phyloP scores from a whole-genome alignment of 1,140 invertebrate genomes.

The Atta colombica region DNA sequence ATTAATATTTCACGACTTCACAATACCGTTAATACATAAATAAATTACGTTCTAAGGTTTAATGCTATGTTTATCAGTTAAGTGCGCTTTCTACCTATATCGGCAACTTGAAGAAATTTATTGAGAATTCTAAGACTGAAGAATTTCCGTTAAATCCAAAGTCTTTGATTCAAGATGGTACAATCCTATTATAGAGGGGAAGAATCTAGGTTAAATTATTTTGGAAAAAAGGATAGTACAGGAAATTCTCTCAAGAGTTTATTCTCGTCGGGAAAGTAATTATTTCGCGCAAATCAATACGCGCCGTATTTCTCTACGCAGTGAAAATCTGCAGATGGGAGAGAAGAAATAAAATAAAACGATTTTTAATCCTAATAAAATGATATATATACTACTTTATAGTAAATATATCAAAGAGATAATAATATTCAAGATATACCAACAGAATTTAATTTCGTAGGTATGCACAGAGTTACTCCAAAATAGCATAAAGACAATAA shows the following conservation, averaged over 20 bases:
- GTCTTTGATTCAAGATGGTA: not conserved
- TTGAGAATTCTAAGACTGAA: not conserved
- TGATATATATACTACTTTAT: not conserved
- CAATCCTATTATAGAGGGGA: not conserved
- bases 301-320: not conserved
- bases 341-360: not conserved
- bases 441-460: slow-evolving; percentile 23
- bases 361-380: not conserved
- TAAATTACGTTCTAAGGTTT: not conserved
- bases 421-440: slow-evolving; percentile 8
- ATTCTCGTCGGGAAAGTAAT: slow-evolving; percentile 32
- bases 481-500: slow-evolving; percentile 61
- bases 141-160: slow-evolving; percentile 31
- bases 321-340: not conserved
- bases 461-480: slow-evolving; percentile 15
- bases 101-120: not conserved
- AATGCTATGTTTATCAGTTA: not conserved
- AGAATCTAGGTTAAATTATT: slow-evolving; percentile 43
- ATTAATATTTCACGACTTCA: not conserved
- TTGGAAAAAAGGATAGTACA: not conserved
- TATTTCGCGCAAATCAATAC: slow-evolving; percentile 35
- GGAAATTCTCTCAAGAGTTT: slow-evolving; percentile 14
- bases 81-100: not conserved
- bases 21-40: not conserved
- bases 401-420: not conserved